Base-by-base conservation (phyloP, 2,888 invertebrate species). In the Synergus itoensis region DNA sequence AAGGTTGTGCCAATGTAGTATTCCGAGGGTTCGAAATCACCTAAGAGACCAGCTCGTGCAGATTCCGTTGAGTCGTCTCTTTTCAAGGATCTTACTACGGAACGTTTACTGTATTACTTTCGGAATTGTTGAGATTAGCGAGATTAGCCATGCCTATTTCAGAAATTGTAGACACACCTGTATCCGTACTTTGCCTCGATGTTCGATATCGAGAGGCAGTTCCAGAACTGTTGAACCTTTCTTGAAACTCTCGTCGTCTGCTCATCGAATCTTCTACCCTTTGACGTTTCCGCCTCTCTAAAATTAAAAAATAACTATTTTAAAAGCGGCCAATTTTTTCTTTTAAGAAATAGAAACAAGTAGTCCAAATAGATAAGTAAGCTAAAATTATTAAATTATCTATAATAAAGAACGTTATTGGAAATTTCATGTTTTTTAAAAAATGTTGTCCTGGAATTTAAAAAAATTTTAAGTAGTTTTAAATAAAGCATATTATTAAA, bases 281-380 rank as follows among this genome's bases (percentile, higher is more conserved):
- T 90, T 97, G 97, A 0, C 97, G 94, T 84, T 96, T 95, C 53
- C 97, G 95, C 92, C 96, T 97, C 88, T 97, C 97, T 96, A 89
- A 43, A 87, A 84, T 73, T 67, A 48, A 48, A 11, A 4, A 48
- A 48, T 16, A 48, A 16, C 36, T 16, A 45, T 45, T 11, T 45
- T 12, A 14, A 45, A 45, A 43, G 9, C 43, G 43, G 43, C 1
- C 43, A 43, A 12, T 43, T 36, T 36, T 36, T 36, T n/a, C n/a
- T n/a, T 36, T 36, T 36, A 36, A 36, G 36, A 36, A 36, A 36
- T 36, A 36, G 36, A 36, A 36, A 7, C 7, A 36, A 36, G 36
- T 36, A 36, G 7, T 36, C 36, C 7, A 36, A 36, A 36, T 7
- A 7, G 36, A 5, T 36, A 36, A 4, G 36, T 36, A 36, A 36